Evolutionary conservation across 2,888 invertebrate species (phyloP).

Genomic region (Chloromyia formosa): DNA sequence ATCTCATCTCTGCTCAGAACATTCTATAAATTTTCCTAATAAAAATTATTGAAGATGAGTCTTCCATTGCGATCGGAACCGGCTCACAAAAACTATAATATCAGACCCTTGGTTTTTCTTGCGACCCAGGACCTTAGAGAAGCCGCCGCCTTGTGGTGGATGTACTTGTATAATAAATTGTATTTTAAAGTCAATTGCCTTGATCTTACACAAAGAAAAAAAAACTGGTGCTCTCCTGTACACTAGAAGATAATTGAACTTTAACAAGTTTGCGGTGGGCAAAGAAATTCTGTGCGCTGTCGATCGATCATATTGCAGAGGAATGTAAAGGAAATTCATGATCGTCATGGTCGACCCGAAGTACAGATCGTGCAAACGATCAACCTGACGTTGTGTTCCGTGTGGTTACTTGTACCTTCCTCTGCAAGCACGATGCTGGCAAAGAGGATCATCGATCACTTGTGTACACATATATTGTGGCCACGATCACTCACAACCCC

Average conservation of each 20-base stretch:
- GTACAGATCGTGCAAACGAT: slow-evolving; percentile 12
- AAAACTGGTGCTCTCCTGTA: neutral
- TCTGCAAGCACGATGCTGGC: neutral
- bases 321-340: slow-evolving; percentile 31
- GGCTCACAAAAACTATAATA: no score
- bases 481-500: slow-evolving; percentile 10
- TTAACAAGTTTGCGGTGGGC: slow-evolving; percentile 46
- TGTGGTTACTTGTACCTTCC: no score
- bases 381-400: no score
- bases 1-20: no score
- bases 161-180: slow-evolving; percentile 32
- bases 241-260: slow-evolving; percentile 47
- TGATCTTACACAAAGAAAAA: slow-evolving; percentile 5
- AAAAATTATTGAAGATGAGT: no score
- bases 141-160: no score
- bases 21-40: no score
- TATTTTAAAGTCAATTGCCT: slow-evolving; percentile 32
- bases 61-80: no score
- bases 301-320: slow-evolving; percentile 37
- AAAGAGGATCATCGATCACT: slow-evolving; percentile 19
- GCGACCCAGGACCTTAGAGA: no score
- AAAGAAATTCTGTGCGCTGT: slow-evolving; percentile 36
- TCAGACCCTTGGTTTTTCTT: no score
- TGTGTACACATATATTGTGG: neutral
- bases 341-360: neutral